Base-by-base conservation (phyloP, 2,888 invertebrate species). In the Neoitamus cyanurus region DNA sequence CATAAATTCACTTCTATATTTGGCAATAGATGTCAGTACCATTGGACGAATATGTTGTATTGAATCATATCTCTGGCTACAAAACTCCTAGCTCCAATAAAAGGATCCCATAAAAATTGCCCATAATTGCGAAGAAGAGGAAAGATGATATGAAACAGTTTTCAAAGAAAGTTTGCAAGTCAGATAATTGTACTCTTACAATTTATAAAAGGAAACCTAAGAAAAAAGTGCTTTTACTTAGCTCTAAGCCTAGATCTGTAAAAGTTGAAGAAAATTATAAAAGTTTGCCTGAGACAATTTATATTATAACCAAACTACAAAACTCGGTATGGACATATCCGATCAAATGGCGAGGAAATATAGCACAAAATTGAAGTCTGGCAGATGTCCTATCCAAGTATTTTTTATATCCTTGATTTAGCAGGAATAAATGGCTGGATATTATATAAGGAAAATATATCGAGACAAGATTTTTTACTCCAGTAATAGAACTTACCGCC, bases 341-440 rank as follows among this genome's bases (percentile, higher is more conserved):
- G 86, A 87, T 83, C 85, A 87, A 84, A 88, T 89, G 87, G 87
- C 88, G 36, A 86, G 87, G 85, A 88, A 88, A 87, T 88, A 87
- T 87, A 88, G 85, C 11, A 86, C 87, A 31, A 88, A 88, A 87
- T 85, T 87, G 69, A 86, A 85, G 75, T 88, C 87, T 70, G 70
- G 87, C 87, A 87, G 87, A 84, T 88, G 87, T 87, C 87, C 87
- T 48, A 83, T 86, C 15, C 87, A 88, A 83, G 86, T 88, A 84
- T 88, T 86, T 87, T 86, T 83, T 88, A 88, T 85, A 87, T 88
- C 84, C 83, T 87, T 36, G 86, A 87, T 85, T 85, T 87, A 69
- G 86, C 87, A 48, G 87, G 85, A 30, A 87, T 88, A 85, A 88
- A 88, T 87, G 77, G 86, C 69, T 88, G 87, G 88, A 87, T 88